A percentile compares a stretch with the other conserved stretches of the same genome.
Conservation (phyloP, 2,888 invertebrate genomes). For the Phragmatobia fuliginosa region DNA sequence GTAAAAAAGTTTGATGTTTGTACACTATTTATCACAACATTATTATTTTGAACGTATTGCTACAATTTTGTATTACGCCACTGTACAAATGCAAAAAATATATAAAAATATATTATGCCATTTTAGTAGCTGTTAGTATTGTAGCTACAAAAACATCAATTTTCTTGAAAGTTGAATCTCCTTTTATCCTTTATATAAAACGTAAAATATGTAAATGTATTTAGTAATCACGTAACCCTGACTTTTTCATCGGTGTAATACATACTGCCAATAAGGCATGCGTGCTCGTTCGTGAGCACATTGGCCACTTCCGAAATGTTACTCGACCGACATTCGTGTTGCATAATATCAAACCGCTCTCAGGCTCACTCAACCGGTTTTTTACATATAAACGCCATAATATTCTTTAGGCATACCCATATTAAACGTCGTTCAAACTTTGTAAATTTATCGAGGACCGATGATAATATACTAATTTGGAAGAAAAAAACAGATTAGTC, state of each 20-base stretch:
- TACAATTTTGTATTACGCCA: not conserved
- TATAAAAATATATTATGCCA: not conserved
- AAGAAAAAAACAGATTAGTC: too few relatives aligned
- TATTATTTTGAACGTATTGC: not conserved
- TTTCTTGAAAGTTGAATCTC: not conserved
- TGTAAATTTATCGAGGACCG: too few relatives aligned
- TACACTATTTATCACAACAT: not conserved
- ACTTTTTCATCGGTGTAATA: slow-evolving; percentile 12
- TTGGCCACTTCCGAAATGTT: slow-evolving; percentile 68
- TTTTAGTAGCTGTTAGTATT: not conserved
- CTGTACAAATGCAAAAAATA: not conserved
- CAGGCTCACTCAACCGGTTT: slow-evolving; percentile 44
- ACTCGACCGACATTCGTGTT: slow-evolving; percentile 67
- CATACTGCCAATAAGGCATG: slow-evolving; percentile 27
- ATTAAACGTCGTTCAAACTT: not conserved
- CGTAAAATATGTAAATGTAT: not conserved
- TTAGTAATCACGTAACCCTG: slow-evolving; percentile 1
- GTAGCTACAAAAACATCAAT: not conserved
- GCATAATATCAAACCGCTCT: slow-evolving; percentile 62
- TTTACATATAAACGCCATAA: slow-evolving; percentile 29
- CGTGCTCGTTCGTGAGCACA: slow-evolving; percentile 32
- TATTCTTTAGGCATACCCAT: slow-evolving; percentile 10
- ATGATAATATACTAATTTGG: too few relatives aligned
- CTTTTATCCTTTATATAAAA: not conserved
- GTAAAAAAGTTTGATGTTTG: not conserved